Base-by-base conservation (phyloP, 1,140 invertebrate genomes). In the Meloidogyne floridensis region DNA sequence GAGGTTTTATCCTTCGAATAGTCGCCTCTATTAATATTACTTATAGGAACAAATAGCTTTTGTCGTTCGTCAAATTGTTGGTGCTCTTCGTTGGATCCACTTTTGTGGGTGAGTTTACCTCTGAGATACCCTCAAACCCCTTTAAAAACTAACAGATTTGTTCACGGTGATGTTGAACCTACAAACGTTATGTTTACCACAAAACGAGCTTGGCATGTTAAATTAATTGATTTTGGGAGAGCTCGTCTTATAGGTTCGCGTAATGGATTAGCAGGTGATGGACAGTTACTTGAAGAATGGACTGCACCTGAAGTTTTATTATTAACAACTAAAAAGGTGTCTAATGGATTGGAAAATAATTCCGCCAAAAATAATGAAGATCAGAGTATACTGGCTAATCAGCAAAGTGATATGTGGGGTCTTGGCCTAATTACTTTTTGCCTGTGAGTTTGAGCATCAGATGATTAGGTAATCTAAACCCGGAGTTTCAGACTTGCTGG, bases 171-270 rank as follows among this genome's bases (percentile, higher is more conserved):
- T 90, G 91, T 99, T 18, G 95, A 98, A 90, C 97, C 97, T 0
- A 95, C 96, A 86, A 98, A 98, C 90, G 92, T 98, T n/a, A 95
- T 98, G 0, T 96, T 98, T 94, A 93, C 94, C 2, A 94, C 94
- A 0, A 93, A 95, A 5, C 92, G 84, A 93, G 94, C 32, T 93
- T 95, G 6, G 91, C 92, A 84, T 74, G 92, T 98, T 2, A 98
- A 98, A 91, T 91, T 99, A 13, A 92, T 80, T 93, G 95, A 54
- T 92, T 75, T 75, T 47, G 74, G 59, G 18, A 42, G 78, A 93
- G 1, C 85, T 88, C n/a, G 92, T 79, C 51, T 83, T 80, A 65
- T 93, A 4, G 94, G 94, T 20, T 92, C 93, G 86, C 91, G 43
- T 2, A 51, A 82, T 20, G 71, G 65, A 20, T 92, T 86, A 2